Percentiles rank a stretch among this genome's conserved stretches.
These are phyloP conservation scores for Glareola pratincola DNA, from an alignment of 2,113 vertebrate genomes.

Conservation along the genomic window DNA sequence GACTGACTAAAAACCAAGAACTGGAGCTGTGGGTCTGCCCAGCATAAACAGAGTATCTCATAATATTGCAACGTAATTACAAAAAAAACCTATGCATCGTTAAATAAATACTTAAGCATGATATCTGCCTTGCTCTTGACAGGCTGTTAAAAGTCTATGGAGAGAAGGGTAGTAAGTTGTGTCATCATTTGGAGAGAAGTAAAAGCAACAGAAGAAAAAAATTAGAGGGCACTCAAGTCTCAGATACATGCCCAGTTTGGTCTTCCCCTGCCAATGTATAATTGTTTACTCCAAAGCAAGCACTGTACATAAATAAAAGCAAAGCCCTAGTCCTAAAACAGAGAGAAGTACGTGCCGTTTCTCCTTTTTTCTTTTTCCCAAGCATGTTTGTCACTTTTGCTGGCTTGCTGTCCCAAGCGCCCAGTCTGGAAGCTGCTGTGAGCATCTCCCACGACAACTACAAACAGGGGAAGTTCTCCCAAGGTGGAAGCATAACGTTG, in stretches of 20 bases:
- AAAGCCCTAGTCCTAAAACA: background rate
- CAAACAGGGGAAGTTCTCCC: background rate
- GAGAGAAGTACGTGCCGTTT: background rate
- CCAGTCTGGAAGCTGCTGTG: fast-evolving
- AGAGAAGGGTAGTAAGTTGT: background rate
- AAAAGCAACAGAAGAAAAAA: background rate
- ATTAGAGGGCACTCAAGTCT: background rate
- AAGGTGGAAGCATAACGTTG: background rate
- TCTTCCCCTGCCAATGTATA: fast-evolving
- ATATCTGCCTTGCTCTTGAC: background rate
- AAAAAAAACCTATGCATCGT: background rate
- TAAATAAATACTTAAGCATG: background rate
- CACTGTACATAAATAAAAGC: background rate
- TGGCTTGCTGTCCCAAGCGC: fast-evolving
- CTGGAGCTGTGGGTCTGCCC: background rate
- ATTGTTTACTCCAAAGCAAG: background rate
- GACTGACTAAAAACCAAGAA: background rate
- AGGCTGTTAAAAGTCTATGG: background rate
- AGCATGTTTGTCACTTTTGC: background rate
- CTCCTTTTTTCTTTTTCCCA: background rate
- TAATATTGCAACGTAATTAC: background rate
- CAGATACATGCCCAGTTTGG: background rate
- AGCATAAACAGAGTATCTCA: background rate
- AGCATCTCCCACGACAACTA: fast-evolving
- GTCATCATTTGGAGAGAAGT: background rate